These are phyloP conservation scores for Coelinius sp. DNA, from an alignment of 2,888 invertebrate species.

Conservation along the genomic window DNA sequence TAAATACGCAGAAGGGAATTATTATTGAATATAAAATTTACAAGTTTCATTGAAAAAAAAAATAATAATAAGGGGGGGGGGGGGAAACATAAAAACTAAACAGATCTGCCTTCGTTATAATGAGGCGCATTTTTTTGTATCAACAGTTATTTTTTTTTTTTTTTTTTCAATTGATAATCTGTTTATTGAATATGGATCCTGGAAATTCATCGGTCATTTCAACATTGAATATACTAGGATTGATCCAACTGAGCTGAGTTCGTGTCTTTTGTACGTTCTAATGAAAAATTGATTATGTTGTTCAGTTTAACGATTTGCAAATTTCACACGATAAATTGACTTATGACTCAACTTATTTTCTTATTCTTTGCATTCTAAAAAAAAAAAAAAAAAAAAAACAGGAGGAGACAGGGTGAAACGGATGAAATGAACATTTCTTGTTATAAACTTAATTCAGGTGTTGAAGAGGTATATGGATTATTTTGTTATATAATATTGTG, in stretches of 20 bases:
- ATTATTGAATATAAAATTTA: constrained; percentile 69
- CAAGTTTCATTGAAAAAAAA: constrained; percentile 55
- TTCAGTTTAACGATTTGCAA: neutral
- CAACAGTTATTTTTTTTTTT: neutral
- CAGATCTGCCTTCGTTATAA: constrained; percentile 45
- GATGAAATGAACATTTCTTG: neutral
- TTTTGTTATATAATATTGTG: neutral
- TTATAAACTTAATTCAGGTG: neutral
- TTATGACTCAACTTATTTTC: neutral
- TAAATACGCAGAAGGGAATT: constrained; percentile 46
- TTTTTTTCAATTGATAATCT: too few relatives aligned
- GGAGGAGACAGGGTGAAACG: neutral
- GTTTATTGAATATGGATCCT: too few relatives aligned
- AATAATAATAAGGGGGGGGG: too few relatives aligned
- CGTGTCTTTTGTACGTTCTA: neutral
- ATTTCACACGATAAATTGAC: neutral
- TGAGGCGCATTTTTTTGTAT: constrained; percentile 1
- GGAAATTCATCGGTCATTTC: too few relatives aligned
- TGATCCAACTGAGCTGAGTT: constrained; percentile 31
- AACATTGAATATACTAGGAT: neutral
- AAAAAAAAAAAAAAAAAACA: too few relatives aligned
- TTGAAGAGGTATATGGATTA: neutral
- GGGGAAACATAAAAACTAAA: constrained; percentile 28
- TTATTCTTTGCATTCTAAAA: too few relatives aligned
- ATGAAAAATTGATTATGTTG: neutral